Base-by-base conservation (phyloP, 1,140 invertebrate species). In the Heliconius hermathena region DNA sequence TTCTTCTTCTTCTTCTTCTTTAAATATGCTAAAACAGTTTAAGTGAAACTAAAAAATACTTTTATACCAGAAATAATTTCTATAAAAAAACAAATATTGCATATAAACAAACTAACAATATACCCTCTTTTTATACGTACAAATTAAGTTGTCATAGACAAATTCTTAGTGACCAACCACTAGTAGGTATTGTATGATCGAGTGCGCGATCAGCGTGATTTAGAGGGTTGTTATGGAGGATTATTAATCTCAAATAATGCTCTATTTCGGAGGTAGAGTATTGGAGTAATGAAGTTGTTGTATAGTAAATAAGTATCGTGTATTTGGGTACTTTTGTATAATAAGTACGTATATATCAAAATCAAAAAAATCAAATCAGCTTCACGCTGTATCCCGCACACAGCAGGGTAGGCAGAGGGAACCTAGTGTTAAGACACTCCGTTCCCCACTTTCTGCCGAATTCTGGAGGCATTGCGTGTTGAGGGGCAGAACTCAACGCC, bases 121-220 rank as follows among this genome's bases (percentile, higher is more conserved):
- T 20, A 57, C 54, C 54, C n/a, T 22, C n/a, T n/a, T 22, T 57
- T 57, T 52, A 52, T 20, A 52, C 8, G n/a, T 22, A 57, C 54
- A 57, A n/a, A 57, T 57, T 57, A 22, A 57, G 54, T 22, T 57
- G 54, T 57, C 54, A 22, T 57, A 57, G 54, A 57, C 54, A 57
- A 57, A 57, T 57, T 57, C n/a, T 57, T 57, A 57, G 54, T 57
- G 54, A 57, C 54, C n/a, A 57, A 57, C 54, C 54, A 57, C 54
- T 54, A 54, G 52, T 26, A 26, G 26, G 26, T 57, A 9, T 3
- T n/a, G 3, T 57, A 57, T 57, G 54, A 57, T 11, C 8, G 20
- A 57, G 54, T 57, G n/a, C 54, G 54, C 54, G 54, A 57, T 57
- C 54, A 57, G 54, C 54, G 54, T 57, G 54, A 57, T 57, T 57